A percentile compares a stretch with the other conserved stretches of the same genome.
Conservation (phyloP, 2,888 invertebrate genomes). For the Drosophila tripunctata region DNA sequence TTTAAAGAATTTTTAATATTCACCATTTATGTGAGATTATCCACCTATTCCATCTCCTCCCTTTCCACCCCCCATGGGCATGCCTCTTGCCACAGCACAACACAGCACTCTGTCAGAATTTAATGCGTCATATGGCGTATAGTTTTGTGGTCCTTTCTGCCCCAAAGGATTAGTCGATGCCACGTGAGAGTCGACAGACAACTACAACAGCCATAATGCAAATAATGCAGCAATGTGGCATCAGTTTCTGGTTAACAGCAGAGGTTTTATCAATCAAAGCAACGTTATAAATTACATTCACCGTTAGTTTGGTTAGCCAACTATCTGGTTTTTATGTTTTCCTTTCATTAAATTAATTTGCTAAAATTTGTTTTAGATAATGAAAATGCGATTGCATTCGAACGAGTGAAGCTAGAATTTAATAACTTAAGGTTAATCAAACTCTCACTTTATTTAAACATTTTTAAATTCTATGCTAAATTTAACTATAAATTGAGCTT, state of each 20-base stretch:
- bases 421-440: too few species aligned
- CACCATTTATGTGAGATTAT: slow-evolving; percentile 65
- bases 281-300: slow-evolving; percentile 1
- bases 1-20: slow-evolving; percentile 80
- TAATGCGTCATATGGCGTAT: slow-evolving; percentile 48
- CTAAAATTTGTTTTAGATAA: background rate
- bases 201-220: background rate
- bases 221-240: background rate
- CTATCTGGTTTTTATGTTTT: background rate
- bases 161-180: slow-evolving; percentile 38
- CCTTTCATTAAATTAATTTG: too few species aligned
- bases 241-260: slow-evolving; percentile 16
- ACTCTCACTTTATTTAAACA: too few species aligned
- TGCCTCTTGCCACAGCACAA: background rate
- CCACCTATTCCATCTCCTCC: background rate
- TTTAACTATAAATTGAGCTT: too few species aligned
- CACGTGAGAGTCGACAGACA: slow-evolving; percentile 1
- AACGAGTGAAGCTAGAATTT: too few species aligned
- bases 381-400: too few species aligned
- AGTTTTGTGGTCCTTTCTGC: slow-evolving; percentile 34
- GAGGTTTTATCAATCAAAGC: slow-evolving; percentile 36
- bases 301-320: background rate
- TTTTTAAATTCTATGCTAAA: too few species aligned
- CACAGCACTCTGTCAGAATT: slow-evolving; percentile 6
- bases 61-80: background rate